These are phyloP conservation scores for Miopithecus talapoin DNA, from an alignment of 2,797 vertebrate genomes.

Conservation along the genomic window DNA sequence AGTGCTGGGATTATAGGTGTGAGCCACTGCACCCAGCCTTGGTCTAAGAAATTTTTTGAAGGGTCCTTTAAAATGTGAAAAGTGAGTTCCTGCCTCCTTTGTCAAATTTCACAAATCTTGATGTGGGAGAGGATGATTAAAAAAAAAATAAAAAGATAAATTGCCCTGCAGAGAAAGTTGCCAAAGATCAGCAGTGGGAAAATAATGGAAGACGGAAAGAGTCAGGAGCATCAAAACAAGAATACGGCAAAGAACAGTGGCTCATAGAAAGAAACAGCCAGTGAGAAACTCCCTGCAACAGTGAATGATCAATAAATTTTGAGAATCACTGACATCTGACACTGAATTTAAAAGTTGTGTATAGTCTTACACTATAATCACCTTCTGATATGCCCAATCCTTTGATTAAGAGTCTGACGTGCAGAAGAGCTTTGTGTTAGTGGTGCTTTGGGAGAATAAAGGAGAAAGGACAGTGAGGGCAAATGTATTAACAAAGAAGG, in stretches of 20 bases:
- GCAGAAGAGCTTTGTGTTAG: slow-evolving; percentile 1
- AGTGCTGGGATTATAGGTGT: neutral
- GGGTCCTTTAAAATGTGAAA: neutral
- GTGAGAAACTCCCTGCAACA: neutral
- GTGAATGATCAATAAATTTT: neutral
- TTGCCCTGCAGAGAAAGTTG: neutral
- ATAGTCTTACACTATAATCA: neutral
- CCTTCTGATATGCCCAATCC: neutral
- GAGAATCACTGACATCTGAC: neutral
- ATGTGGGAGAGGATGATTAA: neutral
- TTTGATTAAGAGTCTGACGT: slow-evolving; percentile 13
- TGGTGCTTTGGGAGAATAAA: slow-evolving; percentile 23
- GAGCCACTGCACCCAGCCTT: neutral
- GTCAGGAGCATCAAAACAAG: neutral
- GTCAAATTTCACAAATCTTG: neutral
- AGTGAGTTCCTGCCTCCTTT: neutral
- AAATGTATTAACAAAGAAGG: neutral
- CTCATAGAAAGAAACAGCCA: neutral
- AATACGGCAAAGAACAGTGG: neutral
- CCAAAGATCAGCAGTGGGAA: neutral
- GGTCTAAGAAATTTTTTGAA: neutral
- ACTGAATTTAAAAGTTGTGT: neutral
- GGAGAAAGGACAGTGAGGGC: neutral
- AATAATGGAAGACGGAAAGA: neutral
- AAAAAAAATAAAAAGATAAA: neutral